Percentiles rank a stretch among this genome's conserved stretches.
phyloP scores from a whole-genome alignment of 2,888 invertebrate genomes.

The Chelonus formosanus region DNA sequence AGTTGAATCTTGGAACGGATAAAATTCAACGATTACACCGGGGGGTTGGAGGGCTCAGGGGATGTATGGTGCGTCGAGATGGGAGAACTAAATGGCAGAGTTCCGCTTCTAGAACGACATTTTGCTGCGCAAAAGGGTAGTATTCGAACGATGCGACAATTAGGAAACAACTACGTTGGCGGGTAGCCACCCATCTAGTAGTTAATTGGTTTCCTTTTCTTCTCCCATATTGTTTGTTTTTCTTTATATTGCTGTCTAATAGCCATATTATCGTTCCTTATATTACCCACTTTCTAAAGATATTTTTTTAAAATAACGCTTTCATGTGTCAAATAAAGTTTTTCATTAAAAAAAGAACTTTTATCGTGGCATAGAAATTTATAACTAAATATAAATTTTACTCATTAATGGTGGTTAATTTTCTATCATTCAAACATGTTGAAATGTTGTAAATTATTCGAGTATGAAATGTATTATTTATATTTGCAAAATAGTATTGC shows the following conservation, averaged over 20 bases:
- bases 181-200: constrained; percentile 40
- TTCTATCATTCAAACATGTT: too few species aligned
- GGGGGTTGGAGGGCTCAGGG: neutral
- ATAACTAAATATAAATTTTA: too few species aligned
- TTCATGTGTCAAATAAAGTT: too few species aligned
- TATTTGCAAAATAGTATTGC: too few species aligned
- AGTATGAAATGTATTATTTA: too few species aligned
- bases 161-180: constrained; percentile 52
- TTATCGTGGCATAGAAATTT: too few species aligned
- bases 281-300: too few species aligned
- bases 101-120: constrained; percentile 7
- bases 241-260: constrained; percentile 11
- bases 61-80: neutral
- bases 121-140: constrained; percentile 17
- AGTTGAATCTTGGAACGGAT: constrained; percentile 9
- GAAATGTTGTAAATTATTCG: too few species aligned
- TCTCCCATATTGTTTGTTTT: constrained; percentile 28
- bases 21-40: constrained; percentile 1
- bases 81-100: neutral
- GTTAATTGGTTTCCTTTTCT: constrained; percentile 51
- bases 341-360: too few species aligned
- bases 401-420: too few species aligned
- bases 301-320: too few species aligned
- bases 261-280: constrained; percentile 13
- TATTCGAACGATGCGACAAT: constrained; percentile 48